Evolutionary conservation across 2,113 vertebrate species (phyloP).

Genomic region (human (Homo sapiens)): DNA sequence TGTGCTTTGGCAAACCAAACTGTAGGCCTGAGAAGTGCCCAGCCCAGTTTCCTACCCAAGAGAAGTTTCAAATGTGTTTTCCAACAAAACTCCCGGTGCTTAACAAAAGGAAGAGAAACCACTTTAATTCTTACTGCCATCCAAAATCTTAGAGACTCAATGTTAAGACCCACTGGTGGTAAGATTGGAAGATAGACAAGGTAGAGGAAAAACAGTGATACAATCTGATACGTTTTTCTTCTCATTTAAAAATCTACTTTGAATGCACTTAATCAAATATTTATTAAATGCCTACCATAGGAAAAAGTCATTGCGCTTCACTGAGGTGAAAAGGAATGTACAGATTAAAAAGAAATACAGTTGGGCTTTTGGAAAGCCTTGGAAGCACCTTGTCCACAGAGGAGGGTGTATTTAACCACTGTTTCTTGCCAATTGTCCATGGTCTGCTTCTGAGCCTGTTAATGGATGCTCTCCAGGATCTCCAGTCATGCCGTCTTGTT

Average conservation of each 20-base stretch:
- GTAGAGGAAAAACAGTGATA: neutral
- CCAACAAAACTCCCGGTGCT: conserved; percentile 16
- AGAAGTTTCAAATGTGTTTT: conserved; percentile 40
- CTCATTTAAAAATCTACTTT: neutral
- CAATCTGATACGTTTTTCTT: neutral
- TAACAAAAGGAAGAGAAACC: neutral
- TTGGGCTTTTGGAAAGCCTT: neutral
- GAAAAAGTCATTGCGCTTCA: neutral
- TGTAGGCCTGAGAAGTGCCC: neutral
- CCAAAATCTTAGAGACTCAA: neutral
- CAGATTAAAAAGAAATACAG: neutral
- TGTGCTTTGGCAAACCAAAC: neutral
- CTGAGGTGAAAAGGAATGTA: neutral
- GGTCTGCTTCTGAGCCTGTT: neutral
- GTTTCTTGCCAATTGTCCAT: neutral
- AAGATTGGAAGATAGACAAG: neutral
- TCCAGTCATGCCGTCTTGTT: neutral
- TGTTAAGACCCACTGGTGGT: neutral
- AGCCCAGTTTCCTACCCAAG: neutral
- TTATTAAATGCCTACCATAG: neutral
- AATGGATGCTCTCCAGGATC: neutral
- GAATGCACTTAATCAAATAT: neutral
- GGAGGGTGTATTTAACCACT: neutral
- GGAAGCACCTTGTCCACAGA: neutral
- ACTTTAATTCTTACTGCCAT: neutral